Conservation (phyloP, 2,888 invertebrate species). For the Ceratothoa steindachneri region DNA sequence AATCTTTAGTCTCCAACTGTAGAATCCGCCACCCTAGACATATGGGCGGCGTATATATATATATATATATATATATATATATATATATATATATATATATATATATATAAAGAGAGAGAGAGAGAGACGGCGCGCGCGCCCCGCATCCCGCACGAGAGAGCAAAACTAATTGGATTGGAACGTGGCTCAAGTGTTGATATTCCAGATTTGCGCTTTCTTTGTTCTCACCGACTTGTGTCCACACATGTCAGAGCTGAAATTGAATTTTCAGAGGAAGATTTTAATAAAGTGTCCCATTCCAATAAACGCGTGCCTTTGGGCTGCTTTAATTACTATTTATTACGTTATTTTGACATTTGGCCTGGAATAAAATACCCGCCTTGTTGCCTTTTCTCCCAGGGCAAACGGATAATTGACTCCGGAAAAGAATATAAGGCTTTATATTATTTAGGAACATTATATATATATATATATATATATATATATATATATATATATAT, state of each 20-base stretch:
- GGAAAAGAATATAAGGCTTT: slow-evolving; percentile 6
- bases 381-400: slow-evolving; percentile 8
- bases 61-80: not conserved
- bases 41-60: not conserved
- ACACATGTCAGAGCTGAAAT: slow-evolving; percentile 6
- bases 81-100: too few relatives aligned
- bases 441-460: not conserved
- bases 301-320: slow-evolving; percentile 10
- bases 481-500: slow-evolving; percentile 12
- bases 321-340: slow-evolving; percentile 6
- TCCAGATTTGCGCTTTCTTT: slow-evolving; percentile 13
- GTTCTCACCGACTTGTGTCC: slow-evolving; percentile 13
- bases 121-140: not conserved
- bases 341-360: slow-evolving; percentile 13
- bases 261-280: slow-evolving; percentile 13
- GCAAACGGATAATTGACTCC: not conserved
- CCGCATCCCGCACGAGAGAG: slow-evolving; percentile 2
- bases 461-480: slow-evolving; percentile 1
- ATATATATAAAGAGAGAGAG: too few relatives aligned
- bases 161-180: slow-evolving; percentile 6
- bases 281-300: slow-evolving; percentile 3
- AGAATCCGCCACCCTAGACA: too few relatives aligned
- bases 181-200: slow-evolving; percentile 12
- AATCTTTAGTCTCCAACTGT: too few relatives aligned
- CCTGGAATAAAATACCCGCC: slow-evolving; percentile 2